Evolutionary conservation across 2,113 vertebrate genomes (phyloP).

Genomic region (Morone saxatilis): DNA sequence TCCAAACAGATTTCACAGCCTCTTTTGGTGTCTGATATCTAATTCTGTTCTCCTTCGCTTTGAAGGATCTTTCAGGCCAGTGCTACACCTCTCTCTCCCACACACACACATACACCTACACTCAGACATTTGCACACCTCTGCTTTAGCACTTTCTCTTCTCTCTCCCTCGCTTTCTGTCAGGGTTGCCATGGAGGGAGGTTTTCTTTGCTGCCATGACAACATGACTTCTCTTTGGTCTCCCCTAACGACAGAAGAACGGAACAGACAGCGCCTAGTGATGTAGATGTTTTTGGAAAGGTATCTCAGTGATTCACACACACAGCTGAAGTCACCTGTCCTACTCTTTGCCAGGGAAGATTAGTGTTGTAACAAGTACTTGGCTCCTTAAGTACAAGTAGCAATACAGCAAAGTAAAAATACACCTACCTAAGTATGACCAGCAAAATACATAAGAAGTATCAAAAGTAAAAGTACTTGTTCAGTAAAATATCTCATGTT

Average conservation of each 20-base stretch:
- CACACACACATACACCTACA: slow-evolving; percentile 13
- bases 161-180: slow-evolving; percentile 30
- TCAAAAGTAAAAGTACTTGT: no score
- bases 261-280: slow-evolving; percentile 40
- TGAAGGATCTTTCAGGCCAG: slow-evolving; percentile 24
- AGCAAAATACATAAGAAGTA: no score
- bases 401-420: neutral
- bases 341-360: neutral
- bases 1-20: slow-evolving; percentile 35
- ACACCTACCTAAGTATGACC: no score
- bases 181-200: slow-evolving; percentile 72
- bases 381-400: neutral
- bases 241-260: slow-evolving; percentile 56
- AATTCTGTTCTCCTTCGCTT: slow-evolving; percentile 32
- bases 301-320: slow-evolving; percentile 38
- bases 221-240: slow-evolving; percentile 64
- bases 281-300: slow-evolving; percentile 33
- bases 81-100: slow-evolving; percentile 5
- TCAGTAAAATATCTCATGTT: no score
- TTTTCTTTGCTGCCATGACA: slow-evolving; percentile 80
- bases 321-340: slow-evolving; percentile 31
- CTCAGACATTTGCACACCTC: slow-evolving; percentile 47
- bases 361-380: neutral
- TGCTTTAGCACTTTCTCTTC: slow-evolving; percentile 8
- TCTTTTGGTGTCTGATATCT: slow-evolving; percentile 31